Evolutionary conservation across 2,888 invertebrate genomes (phyloP), one percentile per base, ranked within the genome.

Genomic region (Nycteola revayana): DNA sequence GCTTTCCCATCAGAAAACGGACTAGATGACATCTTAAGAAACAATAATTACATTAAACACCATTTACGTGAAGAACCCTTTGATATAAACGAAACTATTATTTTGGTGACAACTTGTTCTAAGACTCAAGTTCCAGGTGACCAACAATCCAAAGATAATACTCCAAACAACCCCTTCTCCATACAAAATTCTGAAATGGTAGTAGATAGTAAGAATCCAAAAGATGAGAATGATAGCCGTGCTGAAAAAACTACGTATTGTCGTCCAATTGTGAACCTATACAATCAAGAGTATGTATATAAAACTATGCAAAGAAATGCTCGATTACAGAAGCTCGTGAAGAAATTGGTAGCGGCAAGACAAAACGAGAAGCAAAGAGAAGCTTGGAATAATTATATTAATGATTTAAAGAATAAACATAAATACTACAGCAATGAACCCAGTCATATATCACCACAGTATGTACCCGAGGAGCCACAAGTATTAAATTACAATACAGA

Each of bases 371-470:
- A 73, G 47, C 60, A 75, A 29, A 61, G 51, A 25, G 68, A 74
- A 35, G 48, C 60, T 1, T 81, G 79, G 76, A 75, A 79, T 41
- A 79, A 75, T 32, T 81, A 74, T 26, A 75, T 86, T n/a, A 75
- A 77, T 24, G 58, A 70, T 21, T 53, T 82, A 20, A 76, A 72
- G 41, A 72, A 61, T 34, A 83, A 70, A 49, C 72, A 80, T 29
- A 35, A 32, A 11, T 40, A 51, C 35, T 42, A 48, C n/a, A 51
- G 37, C 24, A 45, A 45, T 28, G 36, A 42, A 36, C 45, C 33
- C 8, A 42, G 8, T 25, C 46, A 10, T 27, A 57, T 42, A 32
- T 26, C 32, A 2, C 49, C 44, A n/a, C 40, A 48, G 25, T 56
- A 42, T 10, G 38, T 36, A n/a, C 36, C 42, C 5, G 42, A 42